Evolutionary conservation across 2,888 invertebrate species (phyloP).

Genomic region (Coenonympha glycerion): DNA sequence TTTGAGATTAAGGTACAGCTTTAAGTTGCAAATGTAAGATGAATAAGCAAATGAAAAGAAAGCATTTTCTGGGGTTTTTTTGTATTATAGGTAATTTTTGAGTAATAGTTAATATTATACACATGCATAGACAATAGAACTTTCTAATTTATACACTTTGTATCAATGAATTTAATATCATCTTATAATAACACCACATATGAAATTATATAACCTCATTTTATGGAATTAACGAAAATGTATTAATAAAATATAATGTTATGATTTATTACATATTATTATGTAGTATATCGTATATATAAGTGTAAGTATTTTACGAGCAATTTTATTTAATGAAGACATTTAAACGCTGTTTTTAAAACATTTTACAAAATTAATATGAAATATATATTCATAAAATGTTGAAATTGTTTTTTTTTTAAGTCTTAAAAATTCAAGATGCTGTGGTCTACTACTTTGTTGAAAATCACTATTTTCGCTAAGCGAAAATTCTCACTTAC

Average conservation of each 20-base stretch:
- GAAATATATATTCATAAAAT: slow-evolving; percentile 21
- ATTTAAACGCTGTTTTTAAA: slow-evolving; percentile 24
- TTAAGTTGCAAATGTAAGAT: neutral
- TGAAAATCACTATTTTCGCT: too few species aligned
- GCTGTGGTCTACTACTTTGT: too few species aligned
- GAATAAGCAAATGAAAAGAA: neutral
- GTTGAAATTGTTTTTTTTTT: slow-evolving; percentile 15
- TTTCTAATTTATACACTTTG: too few species aligned
- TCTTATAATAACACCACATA: slow-evolving; percentile 20
- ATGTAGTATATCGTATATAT: slow-evolving; percentile 22
- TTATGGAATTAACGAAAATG: slow-evolving; percentile 31
- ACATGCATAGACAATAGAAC: too few species aligned
- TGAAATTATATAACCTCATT: slow-evolving; percentile 29
- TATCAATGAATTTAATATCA: neutral
- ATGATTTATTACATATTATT: slow-evolving; percentile 15
- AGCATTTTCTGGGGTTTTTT: neutral
- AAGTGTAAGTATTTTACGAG: slow-evolving; percentile 27
- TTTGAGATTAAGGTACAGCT: too few species aligned
- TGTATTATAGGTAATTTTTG: neutral
- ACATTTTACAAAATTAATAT: slow-evolving; percentile 22
- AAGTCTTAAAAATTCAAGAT: slow-evolving; percentile 7
- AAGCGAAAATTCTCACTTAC: too few species aligned
- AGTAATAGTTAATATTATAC: too few species aligned
- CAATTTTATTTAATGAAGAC: slow-evolving; percentile 23
- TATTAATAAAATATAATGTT: neutral